phyloP scores from a whole-genome alignment of 2,797 vertebrate species.

The Enteromius argenteus region DNA sequence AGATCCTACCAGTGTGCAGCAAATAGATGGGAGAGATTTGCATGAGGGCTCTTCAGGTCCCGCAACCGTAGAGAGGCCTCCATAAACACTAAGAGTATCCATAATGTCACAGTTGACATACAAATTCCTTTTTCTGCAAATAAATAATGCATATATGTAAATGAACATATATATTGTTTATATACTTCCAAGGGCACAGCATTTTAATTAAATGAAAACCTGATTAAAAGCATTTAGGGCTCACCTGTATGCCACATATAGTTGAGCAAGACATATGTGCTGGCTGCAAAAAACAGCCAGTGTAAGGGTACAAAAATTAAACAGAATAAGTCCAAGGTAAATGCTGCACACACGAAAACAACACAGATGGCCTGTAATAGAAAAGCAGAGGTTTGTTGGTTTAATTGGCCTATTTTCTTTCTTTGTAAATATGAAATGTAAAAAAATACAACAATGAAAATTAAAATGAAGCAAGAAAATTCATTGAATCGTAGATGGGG shows the following conservation, averaged over 20 bases:
- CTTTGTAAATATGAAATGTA: conserved; percentile 7
- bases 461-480: not conserved
- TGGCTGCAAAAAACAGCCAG: conserved; percentile 86
- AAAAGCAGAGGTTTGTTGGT: conserved; percentile 1
- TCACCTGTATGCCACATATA: conserved; percentile 88
- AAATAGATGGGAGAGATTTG: conserved; percentile 84
- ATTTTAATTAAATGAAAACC: not conserved
- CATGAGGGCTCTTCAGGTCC: conserved; percentile 82
- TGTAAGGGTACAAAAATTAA: conserved; percentile 85
- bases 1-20: conserved; percentile 83
- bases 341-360: conserved; percentile 84
- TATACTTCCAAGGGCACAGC: not conserved
- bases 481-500: not conserved
- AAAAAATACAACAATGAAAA: not conserved
- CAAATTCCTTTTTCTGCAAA: conserved; percentile 80
- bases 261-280: conserved; percentile 85
- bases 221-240: not conserved
- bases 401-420: not conserved
- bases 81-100: conserved; percentile 84
- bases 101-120: conserved; percentile 83
- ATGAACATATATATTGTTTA: not conserved
- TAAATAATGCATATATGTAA: not conserved
- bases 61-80: conserved; percentile 83
- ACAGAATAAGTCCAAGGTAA: conserved; percentile 86
- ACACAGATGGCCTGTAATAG: conserved; percentile 81